Evolutionary conservation across 2,888 invertebrate genomes (phyloP), one percentile per base, ranked within the genome.

Genomic region (Rutpela maculata): DNA sequence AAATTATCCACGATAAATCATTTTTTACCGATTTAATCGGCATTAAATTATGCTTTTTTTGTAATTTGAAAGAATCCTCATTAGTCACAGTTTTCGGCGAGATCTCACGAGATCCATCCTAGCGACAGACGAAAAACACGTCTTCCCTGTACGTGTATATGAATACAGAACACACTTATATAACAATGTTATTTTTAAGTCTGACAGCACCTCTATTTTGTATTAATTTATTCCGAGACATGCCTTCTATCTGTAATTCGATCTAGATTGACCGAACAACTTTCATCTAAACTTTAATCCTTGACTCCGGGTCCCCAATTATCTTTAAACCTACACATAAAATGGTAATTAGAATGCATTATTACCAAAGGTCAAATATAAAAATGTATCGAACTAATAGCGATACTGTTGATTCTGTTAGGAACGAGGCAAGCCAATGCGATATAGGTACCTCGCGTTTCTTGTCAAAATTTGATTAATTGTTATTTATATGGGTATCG

Each of bases 301-400:
- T 80, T 78, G 80, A 78, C 78, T 76, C 68, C 69, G 57, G 76
- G 65, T 72, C 79, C 75, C 71, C 77, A 78, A 80, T 80, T 80
- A 80, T 77, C 75, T 78, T 70, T 72, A 73, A 77, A 70, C 80
- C 80, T 78, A 80, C 80, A 78, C 76, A 77, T 63, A 74, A 77
- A 73, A 75, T 79, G 79, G 70, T 76, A 77, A 77, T 74, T 74
- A 74, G 74, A 65, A 55, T 70, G 74, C 69, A 68, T 74, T 77
- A 74, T 66, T 26, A 26, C 22, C 66, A 77, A 77, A 77, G 69
- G 69, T 68, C 67, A 68, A 43, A 55, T 31, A 56, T n/a, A 31
- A 56, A 68, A 31, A 68, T 56, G 19, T 55, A 55, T 50, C 43
- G 17, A 22, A 56, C 1, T 38, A 15, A 43, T 19, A 7, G n/a